Conservation (phyloP, 2,888 invertebrate genomes). For the Platycnemis pennipes region DNA sequence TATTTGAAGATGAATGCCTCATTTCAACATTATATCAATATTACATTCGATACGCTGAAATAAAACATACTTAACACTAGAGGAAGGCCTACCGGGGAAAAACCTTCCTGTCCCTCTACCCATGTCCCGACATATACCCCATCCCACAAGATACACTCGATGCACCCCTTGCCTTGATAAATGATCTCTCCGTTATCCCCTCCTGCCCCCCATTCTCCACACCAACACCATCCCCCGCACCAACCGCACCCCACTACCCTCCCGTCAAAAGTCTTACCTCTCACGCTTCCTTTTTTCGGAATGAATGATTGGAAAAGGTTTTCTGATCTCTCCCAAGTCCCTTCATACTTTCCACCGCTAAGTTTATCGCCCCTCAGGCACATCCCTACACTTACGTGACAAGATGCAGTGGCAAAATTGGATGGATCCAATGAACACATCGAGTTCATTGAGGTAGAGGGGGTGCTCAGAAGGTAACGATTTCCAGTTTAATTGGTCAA, state of each 20-base stretch:
- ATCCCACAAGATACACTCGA: neutral
- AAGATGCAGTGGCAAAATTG: too few relatives aligned
- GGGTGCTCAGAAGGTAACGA: too few relatives aligned
- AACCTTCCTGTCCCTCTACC: neutral
- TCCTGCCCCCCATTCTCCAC: neutral
- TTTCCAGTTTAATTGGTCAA: too few relatives aligned
- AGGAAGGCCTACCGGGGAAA: neutral
- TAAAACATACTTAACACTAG: too few relatives aligned
- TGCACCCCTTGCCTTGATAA: conserved; percentile 53
- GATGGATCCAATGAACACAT: too few relatives aligned
- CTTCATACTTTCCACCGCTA: neutral
- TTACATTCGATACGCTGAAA: too few relatives aligned
- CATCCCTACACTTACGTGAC: neutral
- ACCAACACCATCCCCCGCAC: neutral
- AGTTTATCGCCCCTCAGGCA: neutral
- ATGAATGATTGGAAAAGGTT: conserved; percentile 63
- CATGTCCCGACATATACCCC: neutral
- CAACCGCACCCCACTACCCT: neutral
- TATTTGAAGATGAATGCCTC: too few relatives aligned
- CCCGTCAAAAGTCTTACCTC: neutral
- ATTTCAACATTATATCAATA: too few relatives aligned
- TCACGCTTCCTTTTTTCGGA: neutral
- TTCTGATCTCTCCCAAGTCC: conserved; percentile 28
- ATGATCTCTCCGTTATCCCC: conserved; percentile 48
- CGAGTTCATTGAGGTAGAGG: too few relatives aligned